Conservation (phyloP, 2,113 vertebrate species). For the Burhinus oedicnemus region DNA sequence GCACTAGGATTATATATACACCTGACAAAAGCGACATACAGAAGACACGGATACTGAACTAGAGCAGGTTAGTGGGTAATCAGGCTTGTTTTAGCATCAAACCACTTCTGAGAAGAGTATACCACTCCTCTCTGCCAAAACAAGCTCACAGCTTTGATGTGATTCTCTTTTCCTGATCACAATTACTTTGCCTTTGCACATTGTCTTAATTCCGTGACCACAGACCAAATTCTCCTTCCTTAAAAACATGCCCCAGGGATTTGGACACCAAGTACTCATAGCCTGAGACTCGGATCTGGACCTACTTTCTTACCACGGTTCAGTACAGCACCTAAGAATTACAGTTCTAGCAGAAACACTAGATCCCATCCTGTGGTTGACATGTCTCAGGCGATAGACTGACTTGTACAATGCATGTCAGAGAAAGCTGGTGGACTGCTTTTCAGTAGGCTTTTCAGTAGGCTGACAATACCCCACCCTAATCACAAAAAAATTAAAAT, state of each 20-base stretch:
- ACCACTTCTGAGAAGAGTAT: neutral
- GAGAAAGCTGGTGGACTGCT: neutral
- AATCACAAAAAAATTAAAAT: neutral
- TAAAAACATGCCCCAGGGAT: neutral
- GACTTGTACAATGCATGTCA: rapidly evolving
- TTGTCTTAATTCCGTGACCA: neutral
- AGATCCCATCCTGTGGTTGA: neutral
- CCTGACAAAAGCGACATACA: neutral
- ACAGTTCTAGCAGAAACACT: neutral
- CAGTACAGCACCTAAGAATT: neutral
- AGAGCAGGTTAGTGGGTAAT: neutral
- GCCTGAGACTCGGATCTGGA: neutral
- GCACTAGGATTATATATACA: neutral
- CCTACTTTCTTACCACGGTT: neutral
- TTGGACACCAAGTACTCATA: neutral
- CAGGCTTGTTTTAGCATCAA: neutral
- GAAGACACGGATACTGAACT: neutral
- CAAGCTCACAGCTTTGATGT: neutral
- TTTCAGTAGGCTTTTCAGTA: too few species aligned
- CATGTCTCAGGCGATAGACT: neutral
- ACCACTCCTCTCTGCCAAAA: neutral
- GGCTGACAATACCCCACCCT: neutral
- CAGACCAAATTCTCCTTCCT: neutral
- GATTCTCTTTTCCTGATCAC: neutral
- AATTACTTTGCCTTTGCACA: neutral